These are phyloP conservation scores for Struthio camelus DNA, from an alignment of 2,113 vertebrate species.

Conservation along the genomic window DNA sequence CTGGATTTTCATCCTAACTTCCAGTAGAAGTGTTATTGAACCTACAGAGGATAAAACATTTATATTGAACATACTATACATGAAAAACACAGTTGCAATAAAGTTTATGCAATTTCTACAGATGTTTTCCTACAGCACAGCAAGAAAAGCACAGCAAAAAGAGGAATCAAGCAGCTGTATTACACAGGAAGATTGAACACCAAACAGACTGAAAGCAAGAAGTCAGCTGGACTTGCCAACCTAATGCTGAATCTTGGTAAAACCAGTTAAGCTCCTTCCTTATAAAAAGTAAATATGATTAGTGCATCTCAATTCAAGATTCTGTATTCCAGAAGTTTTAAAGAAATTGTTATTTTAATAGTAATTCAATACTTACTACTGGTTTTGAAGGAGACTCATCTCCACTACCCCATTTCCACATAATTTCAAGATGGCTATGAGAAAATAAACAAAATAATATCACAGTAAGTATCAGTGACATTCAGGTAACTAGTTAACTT, in stretches of 20 bases:
- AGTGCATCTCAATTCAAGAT: background rate
- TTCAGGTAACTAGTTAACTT: background rate
- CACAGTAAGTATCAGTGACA: background rate
- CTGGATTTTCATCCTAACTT: background rate
- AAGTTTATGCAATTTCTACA: background rate
- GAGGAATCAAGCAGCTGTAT: background rate
- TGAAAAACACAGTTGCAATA: background rate
- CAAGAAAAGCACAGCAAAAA: background rate
- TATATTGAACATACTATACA: background rate
- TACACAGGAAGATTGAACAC: background rate
- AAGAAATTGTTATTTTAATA: background rate
- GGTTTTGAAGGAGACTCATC: constrained; percentile 77
- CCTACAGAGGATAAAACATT: background rate
- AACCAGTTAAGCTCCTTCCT: background rate
- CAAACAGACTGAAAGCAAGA: background rate
- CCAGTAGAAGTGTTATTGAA: background rate
- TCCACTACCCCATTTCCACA: constrained; percentile 86
- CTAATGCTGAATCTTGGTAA: background rate
- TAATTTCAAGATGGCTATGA: constrained; percentile 61
- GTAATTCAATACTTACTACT: constrained; percentile 75
- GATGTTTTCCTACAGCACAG: background rate
- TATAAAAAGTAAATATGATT: rapidly evolving
- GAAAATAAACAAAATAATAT: background rate
- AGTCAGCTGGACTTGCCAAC: background rate
- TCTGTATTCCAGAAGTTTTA: background rate